Evolutionary conservation across 2,797 vertebrate genomes (phyloP).

Genomic region (Aphelocoma californica): DNA sequence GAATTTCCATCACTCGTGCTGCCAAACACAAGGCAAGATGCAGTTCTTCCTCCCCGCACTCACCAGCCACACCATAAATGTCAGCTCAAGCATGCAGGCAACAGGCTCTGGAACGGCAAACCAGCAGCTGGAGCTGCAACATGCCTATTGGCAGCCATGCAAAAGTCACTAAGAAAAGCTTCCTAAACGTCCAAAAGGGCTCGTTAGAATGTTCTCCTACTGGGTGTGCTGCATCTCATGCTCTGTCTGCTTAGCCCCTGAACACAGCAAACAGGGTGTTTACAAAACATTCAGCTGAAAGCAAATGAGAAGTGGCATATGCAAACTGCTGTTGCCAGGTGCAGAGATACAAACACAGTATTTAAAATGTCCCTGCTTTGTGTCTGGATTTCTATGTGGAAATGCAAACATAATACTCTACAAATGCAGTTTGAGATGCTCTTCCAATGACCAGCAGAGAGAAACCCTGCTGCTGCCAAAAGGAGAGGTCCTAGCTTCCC

Average conservation of each 20-base stretch:
- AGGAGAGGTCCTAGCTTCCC: background rate
- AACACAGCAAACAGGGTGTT: background rate
- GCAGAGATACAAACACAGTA: background rate
- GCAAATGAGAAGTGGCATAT: background rate
- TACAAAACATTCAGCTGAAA: background rate
- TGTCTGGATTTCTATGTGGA: background rate
- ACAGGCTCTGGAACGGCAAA: background rate
- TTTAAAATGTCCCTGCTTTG: background rate
- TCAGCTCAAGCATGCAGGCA: accelerated
- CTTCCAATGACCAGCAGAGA: background rate
- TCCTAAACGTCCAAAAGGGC: background rate
- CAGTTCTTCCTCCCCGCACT: background rate
- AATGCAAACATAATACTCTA: background rate
- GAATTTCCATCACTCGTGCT: background rate
- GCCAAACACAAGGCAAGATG: background rate
- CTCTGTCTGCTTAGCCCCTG: background rate
- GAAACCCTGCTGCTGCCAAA: background rate
- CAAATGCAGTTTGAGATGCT: background rate
- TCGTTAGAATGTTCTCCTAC: background rate
- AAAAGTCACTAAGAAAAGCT: background rate
- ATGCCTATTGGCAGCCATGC: background rate
- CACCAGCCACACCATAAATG: background rate
- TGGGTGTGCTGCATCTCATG: background rate
- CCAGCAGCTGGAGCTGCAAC: background rate
- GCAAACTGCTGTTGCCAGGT: background rate